Conservation (phyloP, 2,113 vertebrate species). For the Vulpes vulpes region DNA sequence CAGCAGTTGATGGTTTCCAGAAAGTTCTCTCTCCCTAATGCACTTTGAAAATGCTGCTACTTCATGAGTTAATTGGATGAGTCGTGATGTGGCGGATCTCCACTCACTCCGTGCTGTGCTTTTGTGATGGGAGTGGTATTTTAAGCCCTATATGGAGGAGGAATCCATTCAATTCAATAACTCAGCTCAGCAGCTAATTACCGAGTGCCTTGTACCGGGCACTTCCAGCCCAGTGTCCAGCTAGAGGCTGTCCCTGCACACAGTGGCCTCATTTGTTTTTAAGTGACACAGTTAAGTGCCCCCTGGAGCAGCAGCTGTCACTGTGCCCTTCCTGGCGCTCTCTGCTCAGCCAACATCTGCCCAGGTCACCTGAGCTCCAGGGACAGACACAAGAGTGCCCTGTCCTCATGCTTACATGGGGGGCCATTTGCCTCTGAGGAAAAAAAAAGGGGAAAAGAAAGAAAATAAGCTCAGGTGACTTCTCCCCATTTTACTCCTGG, state of each 20-base stretch:
- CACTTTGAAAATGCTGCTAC: not conserved
- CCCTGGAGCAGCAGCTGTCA: not conserved
- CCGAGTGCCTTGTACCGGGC: rapidly evolving
- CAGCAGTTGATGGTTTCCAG: not conserved
- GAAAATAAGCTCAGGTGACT: not conserved
- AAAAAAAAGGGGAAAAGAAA: not conserved
- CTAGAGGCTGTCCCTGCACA: not conserved
- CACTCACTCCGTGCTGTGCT: not conserved
- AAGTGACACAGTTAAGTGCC: not conserved
- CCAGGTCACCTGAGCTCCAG: no score
- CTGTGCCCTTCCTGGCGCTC: rapidly evolving
- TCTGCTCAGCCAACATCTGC: not conserved
- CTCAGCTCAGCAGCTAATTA: not conserved
- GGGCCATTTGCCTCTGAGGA: not conserved
- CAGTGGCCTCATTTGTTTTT: not conserved
- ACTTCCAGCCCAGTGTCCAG: not conserved
- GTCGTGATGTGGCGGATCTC: rapidly evolving
- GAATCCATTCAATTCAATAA: not conserved
- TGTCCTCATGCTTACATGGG: no score
- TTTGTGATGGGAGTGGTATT: not conserved
- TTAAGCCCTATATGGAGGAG: not conserved
- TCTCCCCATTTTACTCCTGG: not conserved
- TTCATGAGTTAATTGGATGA: not conserved
- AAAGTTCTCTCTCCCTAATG: not conserved
- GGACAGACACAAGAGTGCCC: rapidly evolving